Evolutionary conservation across 2,888 invertebrate genomes (phyloP), one percentile per base, ranked within the genome.

Genomic region (Chydorus sphaericus): DNA sequence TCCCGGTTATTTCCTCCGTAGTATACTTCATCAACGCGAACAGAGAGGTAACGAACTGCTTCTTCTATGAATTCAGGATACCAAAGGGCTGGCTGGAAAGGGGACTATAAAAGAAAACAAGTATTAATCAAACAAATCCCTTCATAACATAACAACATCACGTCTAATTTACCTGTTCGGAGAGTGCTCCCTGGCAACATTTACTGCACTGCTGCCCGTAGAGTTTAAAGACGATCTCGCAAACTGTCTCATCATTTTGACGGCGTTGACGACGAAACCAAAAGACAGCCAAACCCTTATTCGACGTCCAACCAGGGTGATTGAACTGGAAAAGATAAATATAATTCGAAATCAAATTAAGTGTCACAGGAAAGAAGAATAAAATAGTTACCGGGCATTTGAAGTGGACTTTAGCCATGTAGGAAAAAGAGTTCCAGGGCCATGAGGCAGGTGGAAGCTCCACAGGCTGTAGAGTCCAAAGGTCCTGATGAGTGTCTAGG

Each of bases 301-400:
- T 73, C 3, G 71, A 71, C 3, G 73, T 73, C 73, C 73, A 73
- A 2, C 71, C 71, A 59, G 72, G 70, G n/a, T n/a, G n/a, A n/a
- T n/a, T n/a, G n/a, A n/a, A n/a, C n/a, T n/a, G n/a, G n/a, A n/a
- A n/a, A n/a, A n/a, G n/a, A n/a, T 2, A 10, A 39, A 39, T 14
- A 44, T 20, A 44, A 44, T 3, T 20, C 11, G 18, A 14, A 6
- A 4, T 18, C n/a, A 5, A 26, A 14, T n/a, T n/a, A 23, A 10
- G 28, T 44, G 8, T 8, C 14, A 11, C 14, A 44, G 1, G 14
- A 23, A 23, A 14, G 11, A 2, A 8, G 5, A 26, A 44, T 5
- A 23, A 6, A 38, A 4, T 4, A 44, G 18, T 44, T 44, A 44
- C 44, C 44, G 23, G 23, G 26, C 44, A 44, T 10, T 44, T 23